Base-by-base conservation (phyloP, 1,140 invertebrate genomes). In the Eueides isabella region DNA sequence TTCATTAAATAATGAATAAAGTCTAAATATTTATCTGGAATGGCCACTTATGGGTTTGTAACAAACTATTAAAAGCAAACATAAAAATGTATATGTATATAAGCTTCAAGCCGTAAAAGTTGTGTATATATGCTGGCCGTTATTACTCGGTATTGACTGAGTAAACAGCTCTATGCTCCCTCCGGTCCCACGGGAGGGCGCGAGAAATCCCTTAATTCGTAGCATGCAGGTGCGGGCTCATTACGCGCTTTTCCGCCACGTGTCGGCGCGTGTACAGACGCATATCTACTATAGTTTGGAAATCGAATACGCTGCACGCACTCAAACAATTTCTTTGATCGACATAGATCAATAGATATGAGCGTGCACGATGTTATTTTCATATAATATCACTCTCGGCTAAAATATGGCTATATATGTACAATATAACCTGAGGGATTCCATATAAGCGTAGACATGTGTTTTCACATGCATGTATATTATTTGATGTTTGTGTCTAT, bases 201-300 rank as follows among this genome's bases (percentile, higher is more conserved):
- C 89, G 88, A 91, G 89, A 92, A 91, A 92, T 91, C 91, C 91
- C 86, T 86, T 92, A 91, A 92, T 91, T 87, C 88, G 84, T 87
- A 77, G 78, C 84, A 77, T 87, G 87, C 91, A 91, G 91, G 91
- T 92, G 91, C 88, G 85, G 85, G 84, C 86, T 92, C 88, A 91
- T 91, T 92, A 91, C 85, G 81, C 78, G 84, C 81, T 88, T 87
- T 90, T 79, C 85, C 80, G 87, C 55, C 90, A 86, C 89, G 91
- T 86, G 89, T 61, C 88, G 85, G 71, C 85, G 80, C 85, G 89
- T 91, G 88, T 65, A 68, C 7, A n/a, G 35, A 67, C 71, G 68
- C 72, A 63, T 78, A 71, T 71, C 79, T 75, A 72, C 78, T 80
- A 79, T 85, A 76, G 74, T 79, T 80, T 78, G 79, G 71, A 67